Conservation (phyloP, 2,888 invertebrate species). For the Leucophenga maculata region DNA sequence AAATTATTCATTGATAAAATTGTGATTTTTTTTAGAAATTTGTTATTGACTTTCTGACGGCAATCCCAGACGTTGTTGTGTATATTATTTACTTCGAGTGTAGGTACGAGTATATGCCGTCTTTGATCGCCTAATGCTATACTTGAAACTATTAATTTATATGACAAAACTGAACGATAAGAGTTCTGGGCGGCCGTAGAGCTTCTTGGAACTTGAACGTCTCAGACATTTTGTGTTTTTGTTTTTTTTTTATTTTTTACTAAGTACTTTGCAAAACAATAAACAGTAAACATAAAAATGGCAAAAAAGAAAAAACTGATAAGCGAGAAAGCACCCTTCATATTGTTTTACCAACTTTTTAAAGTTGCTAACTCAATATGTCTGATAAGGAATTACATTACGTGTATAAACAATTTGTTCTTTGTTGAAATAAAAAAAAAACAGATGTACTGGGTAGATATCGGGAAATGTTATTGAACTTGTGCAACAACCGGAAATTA, state of each 20-base stretch:
- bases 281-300: constrained; percentile 15
- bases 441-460: not conserved
- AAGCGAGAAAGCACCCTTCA: not conserved
- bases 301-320: constrained; percentile 15
- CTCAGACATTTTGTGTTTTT: constrained; percentile 16
- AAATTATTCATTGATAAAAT: no score
- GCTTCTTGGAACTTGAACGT: constrained; percentile 11
- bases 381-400: not conserved
- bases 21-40: no score
- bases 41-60: no score
- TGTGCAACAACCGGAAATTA: not conserved
- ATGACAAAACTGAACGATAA: constrained; percentile 21
- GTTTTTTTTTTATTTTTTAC: not conserved
- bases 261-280: constrained; percentile 12
- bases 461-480: constrained; percentile 2
- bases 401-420: no score
- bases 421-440: not conserved
- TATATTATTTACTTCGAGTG: no score
- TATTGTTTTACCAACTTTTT: not conserved
- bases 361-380: not conserved
- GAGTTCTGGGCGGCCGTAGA: not conserved
- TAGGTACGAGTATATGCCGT: no score
- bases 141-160: not conserved
- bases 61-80: no score
- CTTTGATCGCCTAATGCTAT: not conserved